Evolutionary conservation across 2,888 invertebrate species (phyloP).

Genomic region (Acrobasis consociella): DNA sequence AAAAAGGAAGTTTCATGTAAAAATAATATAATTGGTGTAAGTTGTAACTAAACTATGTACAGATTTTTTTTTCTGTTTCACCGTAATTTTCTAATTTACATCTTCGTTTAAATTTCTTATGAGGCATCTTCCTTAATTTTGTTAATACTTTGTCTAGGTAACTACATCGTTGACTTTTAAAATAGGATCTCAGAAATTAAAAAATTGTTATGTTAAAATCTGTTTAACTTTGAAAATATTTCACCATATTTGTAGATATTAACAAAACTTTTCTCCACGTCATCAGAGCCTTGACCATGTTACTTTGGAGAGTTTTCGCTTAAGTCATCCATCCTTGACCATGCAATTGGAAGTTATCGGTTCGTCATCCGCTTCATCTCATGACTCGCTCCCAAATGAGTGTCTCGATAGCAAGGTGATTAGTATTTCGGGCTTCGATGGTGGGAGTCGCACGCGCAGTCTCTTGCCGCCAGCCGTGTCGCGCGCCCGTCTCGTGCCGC

Average conservation of each 20-base stretch:
- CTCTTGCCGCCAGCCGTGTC: constrained; percentile 70
- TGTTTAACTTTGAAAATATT: background rate
- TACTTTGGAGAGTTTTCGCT: constrained; percentile 5
- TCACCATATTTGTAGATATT: background rate
- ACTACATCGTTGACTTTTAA: too few relatives aligned
- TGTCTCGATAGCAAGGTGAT: constrained; percentile 78
- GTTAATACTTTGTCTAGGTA: too few relatives aligned
- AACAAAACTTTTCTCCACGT: background rate
- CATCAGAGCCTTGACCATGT: constrained; percentile 5
- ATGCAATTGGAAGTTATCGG: constrained; percentile 16
- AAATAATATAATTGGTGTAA: too few relatives aligned
- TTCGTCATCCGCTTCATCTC: constrained; percentile 49
- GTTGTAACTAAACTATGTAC: too few relatives aligned
- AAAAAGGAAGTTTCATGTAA: too few relatives aligned
- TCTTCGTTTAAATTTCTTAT: too few relatives aligned
- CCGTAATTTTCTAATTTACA: too few relatives aligned
- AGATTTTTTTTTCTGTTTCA: too few relatives aligned
- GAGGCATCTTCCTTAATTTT: too few relatives aligned
- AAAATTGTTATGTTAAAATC: background rate
- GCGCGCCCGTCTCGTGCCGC: constrained; percentile 64
- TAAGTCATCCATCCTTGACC: constrained; percentile 16
- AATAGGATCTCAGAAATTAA: too few relatives aligned
- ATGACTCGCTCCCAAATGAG: constrained; percentile 49
- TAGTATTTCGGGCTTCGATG: constrained; percentile 70
- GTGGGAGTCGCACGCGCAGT: constrained; percentile 74